Conservation (phyloP, 2,888 invertebrate genomes). For the Rhagium mordax region DNA sequence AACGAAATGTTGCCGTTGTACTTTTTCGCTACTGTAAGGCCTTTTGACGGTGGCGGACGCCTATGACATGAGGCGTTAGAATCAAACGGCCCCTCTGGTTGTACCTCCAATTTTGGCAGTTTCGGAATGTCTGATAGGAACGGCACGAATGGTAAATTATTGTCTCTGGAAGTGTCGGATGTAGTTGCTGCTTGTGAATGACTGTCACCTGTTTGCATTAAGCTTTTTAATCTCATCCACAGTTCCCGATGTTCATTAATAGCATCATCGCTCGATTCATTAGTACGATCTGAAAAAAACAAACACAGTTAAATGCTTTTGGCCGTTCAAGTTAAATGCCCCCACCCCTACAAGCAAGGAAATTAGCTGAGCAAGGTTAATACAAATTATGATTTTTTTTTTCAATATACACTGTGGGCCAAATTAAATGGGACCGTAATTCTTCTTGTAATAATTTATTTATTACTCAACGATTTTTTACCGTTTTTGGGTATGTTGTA, state of each 20-base stretch:
- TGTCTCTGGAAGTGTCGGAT: slow-evolving; percentile 16
- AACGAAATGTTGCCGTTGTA: slow-evolving; percentile 61
- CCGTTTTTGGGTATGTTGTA: too few relatives aligned
- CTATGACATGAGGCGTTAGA: slow-evolving; percentile 45
- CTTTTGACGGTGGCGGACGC: slow-evolving; percentile 66
- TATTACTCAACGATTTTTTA: too few relatives aligned
- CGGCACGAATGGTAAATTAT: slow-evolving; percentile 58
- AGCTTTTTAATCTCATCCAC: slow-evolving; percentile 3
- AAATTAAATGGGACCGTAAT: too few relatives aligned
- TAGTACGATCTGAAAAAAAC: not conserved
- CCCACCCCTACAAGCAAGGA: too few relatives aligned
- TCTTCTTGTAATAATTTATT: too few relatives aligned
- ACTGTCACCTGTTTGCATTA: not conserved
- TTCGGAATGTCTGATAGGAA: slow-evolving; percentile 67
- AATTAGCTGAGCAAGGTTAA: too few relatives aligned
- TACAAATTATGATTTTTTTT: too few relatives aligned
- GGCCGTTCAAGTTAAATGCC: too few relatives aligned
- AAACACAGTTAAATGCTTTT: too few relatives aligned
- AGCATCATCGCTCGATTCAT: not conserved
- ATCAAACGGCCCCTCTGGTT: slow-evolving; percentile 30
- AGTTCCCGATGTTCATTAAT: not conserved
- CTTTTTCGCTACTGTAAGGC: slow-evolving; percentile 58
- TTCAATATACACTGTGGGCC: too few relatives aligned
- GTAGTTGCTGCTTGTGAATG: slow-evolving; percentile 11
- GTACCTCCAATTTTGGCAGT: slow-evolving; percentile 62